These are phyloP conservation scores for Lycia hirtaria DNA, from an alignment of 2,888 invertebrate species.

Conservation along the genomic window DNA sequence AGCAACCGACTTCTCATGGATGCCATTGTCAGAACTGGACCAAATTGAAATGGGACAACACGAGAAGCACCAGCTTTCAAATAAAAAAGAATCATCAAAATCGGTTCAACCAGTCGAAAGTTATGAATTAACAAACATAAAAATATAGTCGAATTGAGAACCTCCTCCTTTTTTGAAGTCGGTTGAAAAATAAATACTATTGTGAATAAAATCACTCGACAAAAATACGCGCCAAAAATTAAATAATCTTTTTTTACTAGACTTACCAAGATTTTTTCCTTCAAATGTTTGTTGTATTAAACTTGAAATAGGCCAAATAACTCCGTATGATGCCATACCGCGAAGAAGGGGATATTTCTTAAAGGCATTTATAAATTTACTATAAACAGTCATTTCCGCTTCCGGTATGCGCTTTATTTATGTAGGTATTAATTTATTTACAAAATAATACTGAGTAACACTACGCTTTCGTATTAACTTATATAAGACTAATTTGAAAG, in stretches of 20 bases:
- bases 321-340: constrained; percentile 89
- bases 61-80: too few relatives aligned
- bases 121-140: not conserved
- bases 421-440: constrained; percentile 1
- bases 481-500: constrained; percentile 46
- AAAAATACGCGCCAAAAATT: too few relatives aligned
- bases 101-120: too few relatives aligned
- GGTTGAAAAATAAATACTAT: too few relatives aligned
- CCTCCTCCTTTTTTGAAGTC: too few relatives aligned
- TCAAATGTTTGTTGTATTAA: constrained; percentile 89
- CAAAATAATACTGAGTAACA: not conserved
- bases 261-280: constrained; percentile 86
- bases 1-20: too few relatives aligned
- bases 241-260: not conserved
- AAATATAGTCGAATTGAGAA: too few relatives aligned
- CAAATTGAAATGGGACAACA: too few relatives aligned
- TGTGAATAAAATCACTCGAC: too few relatives aligned
- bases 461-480: constrained; percentile 21
- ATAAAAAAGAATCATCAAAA: too few relatives aligned
- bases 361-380: constrained; percentile 62
- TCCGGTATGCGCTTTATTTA: not conserved
- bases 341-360: constrained; percentile 76
- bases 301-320: constrained; percentile 91
- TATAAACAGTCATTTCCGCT: constrained; percentile 62
- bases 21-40: too few relatives aligned